Evolutionary conservation across 1,140 invertebrate species (phyloP).

Genomic region (Drosophila kurseongensis): DNA sequence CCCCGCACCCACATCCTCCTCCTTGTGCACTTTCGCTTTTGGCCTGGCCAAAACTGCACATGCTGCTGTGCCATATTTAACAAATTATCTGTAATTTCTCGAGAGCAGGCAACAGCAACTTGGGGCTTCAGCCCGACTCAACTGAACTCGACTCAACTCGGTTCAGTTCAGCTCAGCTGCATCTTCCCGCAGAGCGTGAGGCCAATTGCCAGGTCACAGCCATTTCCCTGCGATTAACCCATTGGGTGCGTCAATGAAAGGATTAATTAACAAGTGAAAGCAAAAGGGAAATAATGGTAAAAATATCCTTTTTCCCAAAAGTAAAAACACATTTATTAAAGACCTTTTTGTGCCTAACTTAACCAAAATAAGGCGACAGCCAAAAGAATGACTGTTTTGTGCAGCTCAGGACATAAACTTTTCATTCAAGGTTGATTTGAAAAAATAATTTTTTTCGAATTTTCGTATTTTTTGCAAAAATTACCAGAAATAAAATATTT

Average conservation of each 20-base stretch:
- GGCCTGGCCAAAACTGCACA: slow-evolving; percentile 52
- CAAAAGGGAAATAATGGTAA: too few species aligned
- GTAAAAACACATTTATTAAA: too few species aligned
- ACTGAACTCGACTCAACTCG: slow-evolving; percentile 2
- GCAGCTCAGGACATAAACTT: too few species aligned
- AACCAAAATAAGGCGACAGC: too few species aligned
- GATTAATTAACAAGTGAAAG: not conserved
- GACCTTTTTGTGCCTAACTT: too few species aligned
- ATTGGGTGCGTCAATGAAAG: not conserved
- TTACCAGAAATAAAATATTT: too few species aligned
- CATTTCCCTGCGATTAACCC: slow-evolving; percentile 25
- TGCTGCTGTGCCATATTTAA: slow-evolving; percentile 75
- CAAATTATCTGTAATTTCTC: slow-evolving; percentile 84
- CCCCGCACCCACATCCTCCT: not conserved
- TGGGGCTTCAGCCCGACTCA: slow-evolving; percentile 18
- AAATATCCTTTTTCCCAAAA: too few species aligned
- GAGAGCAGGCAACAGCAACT: slow-evolving; percentile 58
- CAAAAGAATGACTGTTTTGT: too few species aligned
- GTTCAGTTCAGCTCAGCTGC: slow-evolving; percentile 8
- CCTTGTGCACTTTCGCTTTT: slow-evolving; percentile 72
- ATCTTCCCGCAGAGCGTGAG: slow-evolving; percentile 33
- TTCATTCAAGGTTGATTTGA: too few species aligned
- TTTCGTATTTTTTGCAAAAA: too few species aligned
- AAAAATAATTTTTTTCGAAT: too few species aligned
- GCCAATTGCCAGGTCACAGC: slow-evolving; percentile 15